Evolutionary conservation across 2,888 invertebrate genomes (phyloP), one percentile per base, ranked within the genome.

Genomic region (Eupithecia tripunctaria): DNA sequence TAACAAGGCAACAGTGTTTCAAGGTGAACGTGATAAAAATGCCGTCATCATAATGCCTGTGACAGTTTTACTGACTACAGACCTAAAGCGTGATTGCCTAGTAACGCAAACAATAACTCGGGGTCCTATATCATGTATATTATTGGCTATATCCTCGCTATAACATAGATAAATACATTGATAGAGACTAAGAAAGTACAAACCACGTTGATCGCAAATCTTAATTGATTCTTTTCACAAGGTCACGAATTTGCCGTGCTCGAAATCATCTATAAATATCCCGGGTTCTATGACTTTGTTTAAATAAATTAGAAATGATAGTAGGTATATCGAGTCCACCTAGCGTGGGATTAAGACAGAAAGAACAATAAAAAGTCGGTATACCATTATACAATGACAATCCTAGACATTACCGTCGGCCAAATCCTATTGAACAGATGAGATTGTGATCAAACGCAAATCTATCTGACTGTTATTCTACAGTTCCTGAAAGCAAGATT

Each of bases 1-100:
- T 62, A 43, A 41, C 41, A 60, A 56, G 60, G 41, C 43, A 68
- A 60, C 51, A 21, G 51, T 56, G 67, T 68, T 36, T 68, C 67
- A 59, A 68, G 67, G 67, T 68, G 67, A 68, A 68, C 51, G 32
- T 51, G 51, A 67, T 59, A 38, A 60, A 38, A 18, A 41, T 68
- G 59, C 27, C 27, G 59, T 68, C 67, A 36, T 51, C 6, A 51
- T 56, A 15, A 56, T 47, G 47, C 63, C 38, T 67, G 56, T 59
- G 67, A 59, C 38, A 67, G 56, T 38, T 59, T 25, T 59, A 47
- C 29, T 27, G 6, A 21, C 67, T 6, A 64, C 64, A n/a, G 25
- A 36, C 36, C 14, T 63, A 32, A 32, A 8, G n/a, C 32, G n/a
- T 18, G 62, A 36, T 63, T n/a, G 36, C 29, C 32, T n/a, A 18